Conservation (phyloP, 1,140 invertebrate species). For the Metaphire vulgaris region DNA sequence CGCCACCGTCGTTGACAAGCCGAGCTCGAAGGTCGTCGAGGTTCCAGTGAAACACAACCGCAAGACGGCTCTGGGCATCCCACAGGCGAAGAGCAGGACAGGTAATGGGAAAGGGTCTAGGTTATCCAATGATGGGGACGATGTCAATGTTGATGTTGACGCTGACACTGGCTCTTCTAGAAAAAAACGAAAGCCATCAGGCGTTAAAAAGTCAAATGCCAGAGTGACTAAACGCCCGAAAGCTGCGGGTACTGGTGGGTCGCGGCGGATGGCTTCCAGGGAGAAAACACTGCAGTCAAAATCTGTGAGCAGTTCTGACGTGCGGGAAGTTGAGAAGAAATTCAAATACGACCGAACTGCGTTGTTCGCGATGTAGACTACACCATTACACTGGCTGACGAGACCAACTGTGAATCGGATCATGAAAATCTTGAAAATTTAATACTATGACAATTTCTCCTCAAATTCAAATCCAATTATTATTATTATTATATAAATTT, state of each 20-base stretch:
- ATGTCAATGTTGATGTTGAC: background rate
- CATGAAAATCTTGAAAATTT: no score
- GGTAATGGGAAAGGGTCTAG: background rate
- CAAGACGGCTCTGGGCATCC: background rate
- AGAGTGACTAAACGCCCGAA: background rate
- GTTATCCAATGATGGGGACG: no score
- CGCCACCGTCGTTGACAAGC: background rate
- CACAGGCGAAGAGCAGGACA: background rate
- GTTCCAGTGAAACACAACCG: background rate
- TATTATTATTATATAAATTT: no score
- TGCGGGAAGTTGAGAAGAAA: background rate
- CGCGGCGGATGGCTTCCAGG: background rate
- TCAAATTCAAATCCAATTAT: no score
- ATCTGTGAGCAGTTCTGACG: background rate
- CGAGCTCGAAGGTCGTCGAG: background rate
- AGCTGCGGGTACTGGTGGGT: background rate
- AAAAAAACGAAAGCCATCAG: background rate
- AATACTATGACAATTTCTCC: no score
- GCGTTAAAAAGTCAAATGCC: background rate
- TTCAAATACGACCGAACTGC: background rate
- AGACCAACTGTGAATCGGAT: background rate
- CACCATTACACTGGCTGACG: background rate
- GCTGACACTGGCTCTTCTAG: background rate
- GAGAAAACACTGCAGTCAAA: background rate
- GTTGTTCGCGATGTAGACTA: background rate